Evolutionary conservation across 2,113 vertebrate genomes (phyloP).

Genomic region (Triplophysa dalaica): DNA sequence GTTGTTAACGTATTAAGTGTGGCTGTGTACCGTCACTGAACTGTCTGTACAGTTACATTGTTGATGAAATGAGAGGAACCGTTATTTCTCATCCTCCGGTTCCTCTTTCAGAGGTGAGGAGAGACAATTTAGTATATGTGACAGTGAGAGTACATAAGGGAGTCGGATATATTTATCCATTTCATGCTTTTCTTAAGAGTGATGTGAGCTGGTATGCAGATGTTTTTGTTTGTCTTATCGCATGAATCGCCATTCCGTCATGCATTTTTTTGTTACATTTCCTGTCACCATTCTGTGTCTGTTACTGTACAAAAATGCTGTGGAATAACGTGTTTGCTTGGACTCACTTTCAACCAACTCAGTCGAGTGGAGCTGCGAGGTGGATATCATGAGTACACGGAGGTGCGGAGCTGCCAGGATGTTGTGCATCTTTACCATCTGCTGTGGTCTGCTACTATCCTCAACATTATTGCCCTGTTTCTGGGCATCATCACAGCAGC

Average conservation of each 20-base stretch:
- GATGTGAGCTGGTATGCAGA: conserved; percentile 38
- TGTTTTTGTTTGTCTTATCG: conserved; percentile 18
- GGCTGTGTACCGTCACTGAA: conserved; percentile 35
- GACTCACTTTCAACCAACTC: conserved; percentile 50
- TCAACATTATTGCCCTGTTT: conserved; percentile 94
- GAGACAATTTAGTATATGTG: conserved; percentile 1
- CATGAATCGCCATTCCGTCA: conserved; percentile 13
- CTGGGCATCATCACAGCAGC: conserved; percentile 97
- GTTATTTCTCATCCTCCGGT: conserved; percentile 57
- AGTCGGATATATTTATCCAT: conserved; percentile 40
- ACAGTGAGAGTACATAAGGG: background rate
- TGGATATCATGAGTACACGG: conserved; percentile 95
- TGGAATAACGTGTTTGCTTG: conserved; percentile 43
- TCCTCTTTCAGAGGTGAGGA: conserved; percentile 49
- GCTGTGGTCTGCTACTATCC: conserved; percentile 93
- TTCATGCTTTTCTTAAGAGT: conserved; percentile 44
- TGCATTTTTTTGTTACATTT: conserved; percentile 18
- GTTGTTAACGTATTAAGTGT: conserved; percentile 44
- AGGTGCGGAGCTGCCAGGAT: conserved; percentile 95
- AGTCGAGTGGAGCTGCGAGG: conserved; percentile 80
- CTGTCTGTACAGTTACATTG: conserved; percentile 36
- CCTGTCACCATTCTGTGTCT: background rate
- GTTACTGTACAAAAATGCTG: background rate
- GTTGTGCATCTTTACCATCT: conserved; percentile 96
- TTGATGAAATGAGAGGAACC: conserved; percentile 46